phyloP scores from a whole-genome alignment of 1,140 invertebrate species.

The Drosophila arizonae region DNA sequence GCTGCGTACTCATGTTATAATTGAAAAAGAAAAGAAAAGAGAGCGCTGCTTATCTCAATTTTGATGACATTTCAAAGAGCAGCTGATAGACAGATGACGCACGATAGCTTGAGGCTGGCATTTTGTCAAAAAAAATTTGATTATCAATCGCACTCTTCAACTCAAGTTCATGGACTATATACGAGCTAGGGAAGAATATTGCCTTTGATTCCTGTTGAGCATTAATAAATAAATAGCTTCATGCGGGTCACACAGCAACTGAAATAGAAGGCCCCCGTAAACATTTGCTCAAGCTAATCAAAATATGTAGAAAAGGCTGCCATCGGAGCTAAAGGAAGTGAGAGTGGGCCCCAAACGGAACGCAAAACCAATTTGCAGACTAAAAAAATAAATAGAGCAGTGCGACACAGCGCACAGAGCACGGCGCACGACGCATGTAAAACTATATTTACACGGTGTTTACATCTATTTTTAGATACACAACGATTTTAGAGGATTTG shows the following conservation, averaged over 20 bases:
- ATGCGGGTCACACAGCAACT: constrained; percentile 6
- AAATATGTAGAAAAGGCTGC: constrained; percentile 8
- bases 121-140: constrained; percentile 6
- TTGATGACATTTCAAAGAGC: constrained; percentile 21
- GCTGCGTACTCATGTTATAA: constrained; percentile 7
- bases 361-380: constrained; percentile 31
- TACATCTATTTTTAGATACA: constrained; percentile 31
- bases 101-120: constrained; percentile 10
- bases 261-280: constrained; percentile 21
- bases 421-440: not conserved
- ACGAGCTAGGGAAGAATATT: not conserved
- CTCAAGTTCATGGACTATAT: not conserved
- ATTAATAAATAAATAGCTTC: constrained; percentile 8
- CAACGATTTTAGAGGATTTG: not conserved
- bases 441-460: constrained; percentile 6
- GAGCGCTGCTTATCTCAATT: constrained; percentile 3
- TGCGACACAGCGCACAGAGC: too few species aligned
- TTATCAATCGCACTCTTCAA: not conserved
- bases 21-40: constrained; percentile 3
- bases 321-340: not conserved
- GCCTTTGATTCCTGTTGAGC: not conserved
- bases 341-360: not conserved
- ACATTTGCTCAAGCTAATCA: constrained; percentile 29
- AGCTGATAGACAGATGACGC: constrained; percentile 9
- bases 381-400: not conserved